These are phyloP conservation scores for Incurvaria masculella DNA, from an alignment of 2,888 invertebrate species.

Conservation along the genomic window DNA sequence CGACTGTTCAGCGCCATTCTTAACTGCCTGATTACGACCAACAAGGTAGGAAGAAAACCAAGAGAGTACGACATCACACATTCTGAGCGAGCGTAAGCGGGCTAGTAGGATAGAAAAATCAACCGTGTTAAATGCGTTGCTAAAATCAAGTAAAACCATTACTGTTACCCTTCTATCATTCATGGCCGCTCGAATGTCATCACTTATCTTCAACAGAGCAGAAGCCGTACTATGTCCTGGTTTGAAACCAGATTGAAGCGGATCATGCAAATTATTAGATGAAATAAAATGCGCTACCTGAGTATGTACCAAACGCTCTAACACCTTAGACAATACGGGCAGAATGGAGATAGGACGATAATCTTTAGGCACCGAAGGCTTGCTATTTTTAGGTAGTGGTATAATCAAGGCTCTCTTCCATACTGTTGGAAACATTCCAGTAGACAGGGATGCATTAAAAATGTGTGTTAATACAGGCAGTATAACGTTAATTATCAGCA, in stretches of 20 bases:
- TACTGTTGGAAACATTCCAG: background rate
- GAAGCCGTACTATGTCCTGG: background rate
- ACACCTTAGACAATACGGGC: background rate
- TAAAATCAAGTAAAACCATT: background rate
- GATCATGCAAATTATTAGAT: background rate
- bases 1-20: background rate
- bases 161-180: background rate
- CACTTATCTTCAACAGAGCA: background rate
- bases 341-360: background rate
- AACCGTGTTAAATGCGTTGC: background rate
- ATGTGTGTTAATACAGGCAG: background rate
- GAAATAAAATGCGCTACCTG: background rate
- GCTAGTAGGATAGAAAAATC: background rate
- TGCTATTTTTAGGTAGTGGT: background rate
- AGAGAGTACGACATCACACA: background rate
- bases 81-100: background rate
- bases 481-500: background rate
- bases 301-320: background rate
- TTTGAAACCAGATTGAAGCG: background rate
- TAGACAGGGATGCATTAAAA: background rate
- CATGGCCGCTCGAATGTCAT: background rate
- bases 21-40: background rate
- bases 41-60: background rate
- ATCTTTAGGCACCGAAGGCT: background rate
- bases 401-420: background rate